Evolutionary conservation across 2,113 vertebrate genomes (phyloP).

Genomic region (Nymphicus hollandicus): DNA sequence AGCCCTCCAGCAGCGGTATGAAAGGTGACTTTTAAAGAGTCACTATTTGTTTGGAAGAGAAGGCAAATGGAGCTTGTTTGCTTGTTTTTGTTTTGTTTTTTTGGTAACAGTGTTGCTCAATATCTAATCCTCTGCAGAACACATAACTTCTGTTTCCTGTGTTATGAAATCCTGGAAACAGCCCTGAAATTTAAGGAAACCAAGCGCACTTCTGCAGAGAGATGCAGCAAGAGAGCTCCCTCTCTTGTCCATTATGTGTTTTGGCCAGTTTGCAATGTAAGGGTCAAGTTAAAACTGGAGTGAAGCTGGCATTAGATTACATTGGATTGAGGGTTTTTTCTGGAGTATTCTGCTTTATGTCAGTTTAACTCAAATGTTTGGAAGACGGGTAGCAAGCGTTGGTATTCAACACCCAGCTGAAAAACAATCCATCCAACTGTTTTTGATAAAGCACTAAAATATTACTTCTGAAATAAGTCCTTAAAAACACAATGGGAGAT

Average conservation of each 20-base stretch:
- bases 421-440: not conserved
- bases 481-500: not conserved
- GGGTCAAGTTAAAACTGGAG: not conserved
- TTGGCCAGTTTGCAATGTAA: not conserved
- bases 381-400: not conserved
- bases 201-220: not conserved
- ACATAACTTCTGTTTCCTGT: constrained; percentile 74
- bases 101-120: not conserved
- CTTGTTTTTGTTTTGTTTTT: not conserved
- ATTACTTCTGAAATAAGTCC: not conserved
- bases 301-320: not conserved
- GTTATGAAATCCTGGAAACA: constrained; percentile 73
- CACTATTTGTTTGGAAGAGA: not conserved
- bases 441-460: constrained; percentile 14
- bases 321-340: not conserved
- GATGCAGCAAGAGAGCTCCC: constrained; percentile 73
- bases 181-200: constrained; percentile 34
- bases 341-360: constrained; percentile 2
- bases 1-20: not conserved
- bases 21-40: not conserved
- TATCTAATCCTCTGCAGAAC: constrained; percentile 70
- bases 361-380: not conserved
- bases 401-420: not conserved
- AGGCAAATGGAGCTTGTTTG: not conserved
- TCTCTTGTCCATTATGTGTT: constrained; percentile 56